These are phyloP conservation scores for Microchrysa polita DNA, from an alignment of 2,888 invertebrate genomes.

Conservation along the genomic window DNA sequence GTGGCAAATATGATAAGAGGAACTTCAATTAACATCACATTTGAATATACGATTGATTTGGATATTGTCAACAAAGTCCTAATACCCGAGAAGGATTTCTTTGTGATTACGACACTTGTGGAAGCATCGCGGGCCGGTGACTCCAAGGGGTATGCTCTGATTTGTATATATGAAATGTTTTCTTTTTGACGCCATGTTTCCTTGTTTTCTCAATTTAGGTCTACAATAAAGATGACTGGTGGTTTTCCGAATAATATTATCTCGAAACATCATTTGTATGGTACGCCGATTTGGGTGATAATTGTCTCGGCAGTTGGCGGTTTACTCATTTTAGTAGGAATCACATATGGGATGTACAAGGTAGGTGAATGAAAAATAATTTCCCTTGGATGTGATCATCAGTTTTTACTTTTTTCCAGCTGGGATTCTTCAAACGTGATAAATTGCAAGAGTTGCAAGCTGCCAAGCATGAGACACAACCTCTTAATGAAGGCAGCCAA, in stretches of 20 bases:
- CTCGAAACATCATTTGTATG: slow-evolving; percentile 59
- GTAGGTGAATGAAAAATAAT: too few relatives aligned
- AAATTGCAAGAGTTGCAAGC: slow-evolving; percentile 65
- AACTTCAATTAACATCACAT: slow-evolving; percentile 57
- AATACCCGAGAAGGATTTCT: slow-evolving; percentile 63
- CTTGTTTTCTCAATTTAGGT: slow-evolving; percentile 48
- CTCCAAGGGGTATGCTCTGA: slow-evolving; percentile 50
- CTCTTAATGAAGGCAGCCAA: neutral
- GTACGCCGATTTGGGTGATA: slow-evolving; percentile 64
- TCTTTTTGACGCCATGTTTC: neutral
- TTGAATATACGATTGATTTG: slow-evolving; percentile 60
- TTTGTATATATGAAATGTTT: neutral
- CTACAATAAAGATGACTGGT: slow-evolving; percentile 55
- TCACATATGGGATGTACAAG: slow-evolving; percentile 63
- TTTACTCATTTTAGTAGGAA: slow-evolving; percentile 60
- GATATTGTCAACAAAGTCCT: slow-evolving; percentile 62
- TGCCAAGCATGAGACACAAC: slow-evolving; percentile 17
- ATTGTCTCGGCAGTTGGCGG: slow-evolving; percentile 64
- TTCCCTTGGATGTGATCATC: slow-evolving; percentile 38
- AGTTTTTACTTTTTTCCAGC: slow-evolving; percentile 57
- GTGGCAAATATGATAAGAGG: slow-evolving; percentile 58
- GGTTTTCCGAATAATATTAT: slow-evolving; percentile 62
- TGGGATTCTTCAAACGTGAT: slow-evolving; percentile 66
- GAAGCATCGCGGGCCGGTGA: slow-evolving; percentile 58
- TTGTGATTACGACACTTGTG: slow-evolving; percentile 59